phyloP scores from a whole-genome alignment of 2,113 vertebrate species.

The Alexandromys fortis region DNA sequence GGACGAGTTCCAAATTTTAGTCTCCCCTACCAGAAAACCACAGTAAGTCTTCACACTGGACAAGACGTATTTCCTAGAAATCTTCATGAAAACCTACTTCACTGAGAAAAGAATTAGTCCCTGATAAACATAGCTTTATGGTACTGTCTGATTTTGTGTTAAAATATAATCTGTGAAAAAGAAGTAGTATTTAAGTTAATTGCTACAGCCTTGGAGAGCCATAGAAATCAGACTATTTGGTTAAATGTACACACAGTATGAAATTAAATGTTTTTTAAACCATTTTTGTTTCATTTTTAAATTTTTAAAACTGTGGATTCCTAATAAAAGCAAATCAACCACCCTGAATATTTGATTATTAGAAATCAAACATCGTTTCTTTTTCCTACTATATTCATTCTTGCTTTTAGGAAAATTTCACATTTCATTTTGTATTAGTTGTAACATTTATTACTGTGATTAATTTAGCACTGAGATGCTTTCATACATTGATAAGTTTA shows the following conservation, averaged over 20 bases:
- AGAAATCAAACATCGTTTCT: neutral
- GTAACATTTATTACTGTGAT: slow-evolving; percentile 12
- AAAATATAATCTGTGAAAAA: slow-evolving; percentile 42
- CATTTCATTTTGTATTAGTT: slow-evolving; percentile 24
- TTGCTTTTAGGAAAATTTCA: slow-evolving; percentile 19
- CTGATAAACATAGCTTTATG: slow-evolving; percentile 4
- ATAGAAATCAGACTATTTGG: neutral
- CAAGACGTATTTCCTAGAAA: neutral
- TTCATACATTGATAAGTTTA: slow-evolving; percentile 40
- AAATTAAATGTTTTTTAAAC: neutral
- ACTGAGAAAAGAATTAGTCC: slow-evolving; percentile 7
- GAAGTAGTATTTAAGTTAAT: neutral
- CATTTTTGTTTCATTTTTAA: neutral
- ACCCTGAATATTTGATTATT: neutral
- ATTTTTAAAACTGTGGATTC: neutral
- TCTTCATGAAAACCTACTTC: neutral
- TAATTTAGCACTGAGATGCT: slow-evolving; percentile 51
- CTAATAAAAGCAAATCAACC: neutral
- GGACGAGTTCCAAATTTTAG: neutral
- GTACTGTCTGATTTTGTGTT: slow-evolving; percentile 41
- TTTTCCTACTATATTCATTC: neutral
- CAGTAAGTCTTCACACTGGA: rapidly evolving
- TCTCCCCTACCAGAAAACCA: neutral
- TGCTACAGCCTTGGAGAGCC: neutral
- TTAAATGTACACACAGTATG: neutral